A percentile compares a stretch with the other conserved stretches of the same genome.
phyloP scores from a whole-genome alignment of 2,797 vertebrate species.

The Anguilla obscura region DNA sequence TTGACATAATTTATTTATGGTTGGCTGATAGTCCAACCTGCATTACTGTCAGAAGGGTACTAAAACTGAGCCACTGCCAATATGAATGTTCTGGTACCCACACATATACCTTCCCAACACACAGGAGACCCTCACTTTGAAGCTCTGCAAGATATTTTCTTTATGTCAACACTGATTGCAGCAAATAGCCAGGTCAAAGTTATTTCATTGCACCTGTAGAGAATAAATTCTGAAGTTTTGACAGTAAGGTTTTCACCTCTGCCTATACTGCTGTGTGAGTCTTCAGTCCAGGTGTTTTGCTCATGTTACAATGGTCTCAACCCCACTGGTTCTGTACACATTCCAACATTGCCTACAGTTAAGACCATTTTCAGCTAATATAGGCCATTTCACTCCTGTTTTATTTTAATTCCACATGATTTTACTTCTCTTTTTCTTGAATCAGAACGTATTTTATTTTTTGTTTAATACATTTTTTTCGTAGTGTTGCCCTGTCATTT shows the following conservation, averaged over 20 bases:
- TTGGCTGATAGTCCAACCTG: conserved; percentile 43
- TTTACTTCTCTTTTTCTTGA: neutral
- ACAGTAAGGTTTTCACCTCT: conserved; percentile 45
- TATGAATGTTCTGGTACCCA: conserved; percentile 38
- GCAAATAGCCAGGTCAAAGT: conserved; percentile 44
- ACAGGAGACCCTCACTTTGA: conserved; percentile 38
- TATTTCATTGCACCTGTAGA: conserved; percentile 51
- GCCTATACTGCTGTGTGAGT: conserved; percentile 31
- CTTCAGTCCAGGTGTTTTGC: conserved; percentile 44
- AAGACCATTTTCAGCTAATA: neutral
- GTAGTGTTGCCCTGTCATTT: conserved; percentile 29
- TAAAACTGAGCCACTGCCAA: conserved; percentile 39
- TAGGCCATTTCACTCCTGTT: conserved; percentile 13
- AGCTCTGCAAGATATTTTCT: conserved; percentile 34
- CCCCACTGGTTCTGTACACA: neutral
- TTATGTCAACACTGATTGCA: conserved; percentile 44
- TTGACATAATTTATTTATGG: conserved; percentile 47
- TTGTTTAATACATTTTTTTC: neutral
- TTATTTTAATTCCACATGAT: neutral
- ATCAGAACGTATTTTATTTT: neutral
- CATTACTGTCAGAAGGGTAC: conserved; percentile 44
- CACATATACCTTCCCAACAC: conserved; percentile 35
- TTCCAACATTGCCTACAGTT: conserved; percentile 12
- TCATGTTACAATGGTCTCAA: conserved; percentile 15
- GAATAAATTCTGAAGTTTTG: conserved; percentile 51